A percentile compares a stretch with the other conserved stretches of the same genome.
These are phyloP conservation scores for Mus spicilegus DNA, from an alignment of 2,113 vertebrate genomes.

Conservation along the genomic window DNA sequence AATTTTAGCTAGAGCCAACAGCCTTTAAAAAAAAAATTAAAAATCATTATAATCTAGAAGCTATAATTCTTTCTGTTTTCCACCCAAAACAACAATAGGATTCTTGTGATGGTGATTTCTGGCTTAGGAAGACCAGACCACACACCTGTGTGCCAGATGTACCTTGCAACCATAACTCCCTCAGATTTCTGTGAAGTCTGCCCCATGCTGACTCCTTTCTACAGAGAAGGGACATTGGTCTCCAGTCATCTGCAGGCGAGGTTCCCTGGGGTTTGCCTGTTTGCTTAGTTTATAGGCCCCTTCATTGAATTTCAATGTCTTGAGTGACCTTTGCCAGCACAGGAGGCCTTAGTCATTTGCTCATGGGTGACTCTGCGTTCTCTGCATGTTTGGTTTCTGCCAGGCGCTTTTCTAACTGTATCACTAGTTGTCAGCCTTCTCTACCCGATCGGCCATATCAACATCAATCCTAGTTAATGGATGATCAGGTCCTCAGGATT, in stretches of 20 bases:
- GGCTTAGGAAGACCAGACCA: slow-evolving; percentile 46
- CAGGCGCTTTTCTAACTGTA: slow-evolving; percentile 6
- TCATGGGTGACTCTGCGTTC: slow-evolving; percentile 60
- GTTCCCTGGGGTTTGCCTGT: slow-evolving; percentile 75
- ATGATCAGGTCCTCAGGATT: slow-evolving; percentile 66
- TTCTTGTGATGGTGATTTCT: slow-evolving; percentile 43
- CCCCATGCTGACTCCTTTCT: slow-evolving; percentile 76
- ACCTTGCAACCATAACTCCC: neutral
- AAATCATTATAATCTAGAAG: slow-evolving; percentile 16
- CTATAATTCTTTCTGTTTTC: slow-evolving; percentile 66
- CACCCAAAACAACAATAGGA: slow-evolving; percentile 55
- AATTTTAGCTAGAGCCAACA: slow-evolving; percentile 56
- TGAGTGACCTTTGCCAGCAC: slow-evolving; percentile 76
- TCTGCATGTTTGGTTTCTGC: slow-evolving; percentile 53
- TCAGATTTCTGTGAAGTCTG: slow-evolving; percentile 67
- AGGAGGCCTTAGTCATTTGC: slow-evolving; percentile 67
- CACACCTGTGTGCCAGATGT: slow-evolving; percentile 82
- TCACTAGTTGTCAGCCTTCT: slow-evolving; percentile 53
- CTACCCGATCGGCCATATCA: slow-evolving; percentile 51
- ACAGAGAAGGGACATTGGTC: slow-evolving; percentile 59
- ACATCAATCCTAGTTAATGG: slow-evolving; percentile 71
- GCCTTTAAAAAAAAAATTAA: neutral
- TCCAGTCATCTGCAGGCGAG: slow-evolving; percentile 61
- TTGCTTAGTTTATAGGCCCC: slow-evolving; percentile 72
- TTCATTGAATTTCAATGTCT: slow-evolving; percentile 81